These are phyloP conservation scores for Metopia argyrocephala DNA, from an alignment of 2,888 invertebrate genomes.

Conservation along the genomic window DNA sequence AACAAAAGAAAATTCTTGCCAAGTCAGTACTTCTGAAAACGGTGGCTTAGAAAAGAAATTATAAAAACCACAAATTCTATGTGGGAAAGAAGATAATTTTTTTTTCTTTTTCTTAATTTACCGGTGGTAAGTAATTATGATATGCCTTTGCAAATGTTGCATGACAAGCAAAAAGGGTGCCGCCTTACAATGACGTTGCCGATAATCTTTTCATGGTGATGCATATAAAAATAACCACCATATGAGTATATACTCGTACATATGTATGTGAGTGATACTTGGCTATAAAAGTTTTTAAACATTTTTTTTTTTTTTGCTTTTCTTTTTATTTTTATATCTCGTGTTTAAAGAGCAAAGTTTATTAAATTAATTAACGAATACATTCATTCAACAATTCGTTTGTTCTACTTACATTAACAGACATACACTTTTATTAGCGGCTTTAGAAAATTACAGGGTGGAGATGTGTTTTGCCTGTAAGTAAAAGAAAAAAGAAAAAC, in stretches of 20 bases:
- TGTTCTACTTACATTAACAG: constrained; percentile 45
- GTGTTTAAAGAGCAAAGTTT: not conserved
- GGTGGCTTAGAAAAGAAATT: not conserved
- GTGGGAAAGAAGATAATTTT: not conserved
- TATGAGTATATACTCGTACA: not conserved
- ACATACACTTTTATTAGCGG: constrained; percentile 35
- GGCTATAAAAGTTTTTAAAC: constrained; percentile 14
- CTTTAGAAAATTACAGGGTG: constrained; percentile 42
- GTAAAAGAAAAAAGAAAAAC: constrained; percentile 1
- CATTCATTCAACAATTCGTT: not conserved
- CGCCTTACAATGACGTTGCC: not conserved
- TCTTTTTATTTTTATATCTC: not conserved
- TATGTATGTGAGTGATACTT: not conserved
- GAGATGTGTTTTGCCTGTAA: constrained; percentile 30
- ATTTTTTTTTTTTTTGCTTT: not conserved
- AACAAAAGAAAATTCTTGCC: not conserved
- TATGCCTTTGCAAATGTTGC: constrained; percentile 44
- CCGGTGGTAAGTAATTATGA: constrained; percentile 37
- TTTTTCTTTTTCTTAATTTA: constrained; percentile 25
- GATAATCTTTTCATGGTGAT: not conserved
- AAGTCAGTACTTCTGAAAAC: not conserved
- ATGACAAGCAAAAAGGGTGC: constrained; percentile 34
- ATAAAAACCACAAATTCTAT: not conserved
- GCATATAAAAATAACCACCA: not conserved
- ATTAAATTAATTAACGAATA: constrained; percentile 50